Conservation (phyloP, 2,113 vertebrate species). For the Corvus hawaiiensis region DNA sequence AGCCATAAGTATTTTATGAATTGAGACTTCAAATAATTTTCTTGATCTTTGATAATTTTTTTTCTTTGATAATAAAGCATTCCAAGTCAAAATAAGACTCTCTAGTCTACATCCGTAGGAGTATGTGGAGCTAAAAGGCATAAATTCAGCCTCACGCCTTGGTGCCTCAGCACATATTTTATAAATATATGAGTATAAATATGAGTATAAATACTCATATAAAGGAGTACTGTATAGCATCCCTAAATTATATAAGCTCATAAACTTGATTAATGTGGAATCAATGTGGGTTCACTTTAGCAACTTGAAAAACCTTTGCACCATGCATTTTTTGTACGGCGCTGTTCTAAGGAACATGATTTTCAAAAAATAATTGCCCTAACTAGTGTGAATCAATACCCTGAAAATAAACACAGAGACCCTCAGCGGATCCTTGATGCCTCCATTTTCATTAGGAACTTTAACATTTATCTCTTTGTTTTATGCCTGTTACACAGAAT, state of each 20-base stretch:
- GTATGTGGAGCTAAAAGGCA: neutral
- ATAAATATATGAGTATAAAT: neutral
- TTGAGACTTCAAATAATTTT: neutral
- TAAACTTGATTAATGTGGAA: neutral
- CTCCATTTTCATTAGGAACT: conserved; percentile 49
- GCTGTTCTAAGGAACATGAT: neutral
- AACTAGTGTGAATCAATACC: neutral
- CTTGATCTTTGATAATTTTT: neutral
- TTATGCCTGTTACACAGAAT: conserved; percentile 48
- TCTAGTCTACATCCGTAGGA: neutral
- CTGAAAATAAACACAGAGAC: conserved; percentile 30
- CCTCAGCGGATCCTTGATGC: conserved; percentile 1
- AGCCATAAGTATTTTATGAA: neutral
- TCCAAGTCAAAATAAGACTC: neutral
- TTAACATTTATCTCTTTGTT: conserved; percentile 63
- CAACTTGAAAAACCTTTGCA: neutral
- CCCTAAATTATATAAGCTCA: neutral
- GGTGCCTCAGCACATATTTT: neutral
- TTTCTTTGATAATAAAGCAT: neutral
- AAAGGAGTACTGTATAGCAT: neutral
- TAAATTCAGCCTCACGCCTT: conserved; percentile 15
- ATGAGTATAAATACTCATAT: neutral
- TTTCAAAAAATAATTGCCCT: neutral
- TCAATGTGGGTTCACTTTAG: neutral
- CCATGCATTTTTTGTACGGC: neutral